Evolutionary conservation across 2,797 vertebrate species (phyloP).

Genomic region (Falco novaeseelandiae): DNA sequence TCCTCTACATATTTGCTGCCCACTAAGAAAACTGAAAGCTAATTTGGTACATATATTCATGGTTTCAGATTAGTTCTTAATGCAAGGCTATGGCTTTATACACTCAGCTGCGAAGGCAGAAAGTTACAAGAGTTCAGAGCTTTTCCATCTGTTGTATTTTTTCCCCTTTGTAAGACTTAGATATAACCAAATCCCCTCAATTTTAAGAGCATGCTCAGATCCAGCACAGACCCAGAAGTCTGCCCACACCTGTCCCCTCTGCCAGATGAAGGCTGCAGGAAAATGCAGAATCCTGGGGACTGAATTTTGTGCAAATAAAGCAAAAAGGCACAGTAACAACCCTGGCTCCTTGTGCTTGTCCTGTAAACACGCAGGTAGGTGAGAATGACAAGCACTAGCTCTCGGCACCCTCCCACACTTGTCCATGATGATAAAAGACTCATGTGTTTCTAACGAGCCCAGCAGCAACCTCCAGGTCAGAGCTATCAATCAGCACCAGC

Average conservation of each 20-base stretch:
- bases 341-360: not conserved
- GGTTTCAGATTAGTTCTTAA: not conserved
- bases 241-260: not conserved
- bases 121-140: not conserved
- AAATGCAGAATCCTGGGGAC: not conserved
- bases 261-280: not conserved
- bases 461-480: not conserved
- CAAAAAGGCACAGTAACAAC: not conserved
- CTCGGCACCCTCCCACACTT: fast-evolving
- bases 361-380: not conserved
- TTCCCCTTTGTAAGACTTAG: not conserved
- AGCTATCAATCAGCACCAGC: not conserved
- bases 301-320: not conserved
- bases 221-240: not conserved
- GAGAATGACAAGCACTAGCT: not conserved
- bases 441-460: not conserved
- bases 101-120: not conserved
- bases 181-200: not conserved
- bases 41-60: not conserved
- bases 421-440: not conserved
- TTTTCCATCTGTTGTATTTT: not conserved
- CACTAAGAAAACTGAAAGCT: not conserved
- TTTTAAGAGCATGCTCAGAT: not conserved
- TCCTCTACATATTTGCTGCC: not conserved
- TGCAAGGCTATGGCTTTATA: not conserved